Evolutionary conservation across 2,797 vertebrate species (phyloP).

Genomic region (Oophaga sylvatica): DNA sequence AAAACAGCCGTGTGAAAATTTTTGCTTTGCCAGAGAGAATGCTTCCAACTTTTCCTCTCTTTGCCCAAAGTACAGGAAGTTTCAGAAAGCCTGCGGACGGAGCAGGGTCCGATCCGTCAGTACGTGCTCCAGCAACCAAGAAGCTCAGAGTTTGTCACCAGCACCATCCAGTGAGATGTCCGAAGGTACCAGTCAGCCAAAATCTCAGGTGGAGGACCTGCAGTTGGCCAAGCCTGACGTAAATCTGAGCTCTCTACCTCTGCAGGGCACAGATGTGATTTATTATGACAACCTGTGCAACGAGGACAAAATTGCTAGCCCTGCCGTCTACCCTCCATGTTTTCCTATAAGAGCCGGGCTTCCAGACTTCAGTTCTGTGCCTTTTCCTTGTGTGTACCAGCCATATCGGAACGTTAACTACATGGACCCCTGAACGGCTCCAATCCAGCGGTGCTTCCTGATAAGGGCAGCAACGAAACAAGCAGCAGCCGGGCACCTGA

Average conservation of each 20-base stretch:
- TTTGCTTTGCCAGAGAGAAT: conserved; percentile 69
- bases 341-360: conserved; percentile 61
- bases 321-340: conserved; percentile 63
- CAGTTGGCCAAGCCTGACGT: conserved; percentile 71
- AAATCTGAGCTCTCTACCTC: conserved; percentile 65
- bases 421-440: background rate
- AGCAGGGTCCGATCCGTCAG: conserved; percentile 74
- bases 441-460: conserved; percentile 63
- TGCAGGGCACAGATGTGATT: conserved; percentile 56
- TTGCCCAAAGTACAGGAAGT: conserved; percentile 80
- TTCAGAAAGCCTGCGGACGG: conserved; percentile 80
- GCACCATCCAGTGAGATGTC: conserved; percentile 63
- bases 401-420: conserved; percentile 66
- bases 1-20: conserved; percentile 67
- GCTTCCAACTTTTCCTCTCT: conserved; percentile 73
- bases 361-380: conserved; percentile 69
- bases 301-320: conserved; percentile 63
- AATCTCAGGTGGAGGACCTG: conserved; percentile 66
- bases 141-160: conserved; percentile 61
- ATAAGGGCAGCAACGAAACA: conserved; percentile 60
- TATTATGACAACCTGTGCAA: conserved; percentile 53
- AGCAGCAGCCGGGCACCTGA: conserved; percentile 62
- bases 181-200: conserved; percentile 64
- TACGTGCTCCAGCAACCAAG: conserved; percentile 66
- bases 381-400: conserved; percentile 70